These are phyloP conservation scores for Diplolepis rosae DNA, from an alignment of 2,888 invertebrate genomes.

Conservation along the genomic window DNA sequence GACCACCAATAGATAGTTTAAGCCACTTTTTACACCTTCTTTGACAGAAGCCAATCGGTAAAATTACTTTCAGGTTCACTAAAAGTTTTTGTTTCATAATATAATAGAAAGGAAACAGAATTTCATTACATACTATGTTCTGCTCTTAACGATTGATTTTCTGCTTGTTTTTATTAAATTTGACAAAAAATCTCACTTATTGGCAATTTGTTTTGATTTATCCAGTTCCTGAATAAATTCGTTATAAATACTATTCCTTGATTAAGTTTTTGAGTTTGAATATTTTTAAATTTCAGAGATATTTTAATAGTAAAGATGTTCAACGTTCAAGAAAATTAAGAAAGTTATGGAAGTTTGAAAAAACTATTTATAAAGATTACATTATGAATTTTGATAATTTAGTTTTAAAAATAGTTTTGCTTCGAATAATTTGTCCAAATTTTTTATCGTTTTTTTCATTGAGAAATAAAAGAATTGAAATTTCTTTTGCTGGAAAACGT, in stretches of 20 bases:
- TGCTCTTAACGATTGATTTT: background rate
- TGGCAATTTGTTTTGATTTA: background rate
- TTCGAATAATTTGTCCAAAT: background rate
- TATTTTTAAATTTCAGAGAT: background rate
- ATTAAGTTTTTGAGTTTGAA: background rate
- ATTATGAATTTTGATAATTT: too few species aligned
- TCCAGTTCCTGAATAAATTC: background rate
- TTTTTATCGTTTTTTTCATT: too few species aligned
- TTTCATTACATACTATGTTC: background rate
- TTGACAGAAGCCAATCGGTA: background rate
- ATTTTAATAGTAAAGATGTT: background rate
- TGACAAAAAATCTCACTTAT: background rate
- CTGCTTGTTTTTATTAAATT: background rate
- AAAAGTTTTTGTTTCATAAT: background rate
- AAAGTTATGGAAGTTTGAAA: too few species aligned
- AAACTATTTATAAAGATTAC: too few species aligned
- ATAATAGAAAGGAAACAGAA: background rate
- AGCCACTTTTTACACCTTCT: conserved; percentile 28
- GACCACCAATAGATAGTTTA: conserved; percentile 76
- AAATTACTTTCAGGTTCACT: background rate
- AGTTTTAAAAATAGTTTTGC: too few species aligned
- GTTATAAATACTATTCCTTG: background rate
- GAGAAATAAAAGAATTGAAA: too few species aligned
- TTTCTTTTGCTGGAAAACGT: too few species aligned
- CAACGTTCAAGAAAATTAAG: background rate